phyloP scores from a whole-genome alignment of 2,888 invertebrate genomes.

The Corythucha ciliata region DNA sequence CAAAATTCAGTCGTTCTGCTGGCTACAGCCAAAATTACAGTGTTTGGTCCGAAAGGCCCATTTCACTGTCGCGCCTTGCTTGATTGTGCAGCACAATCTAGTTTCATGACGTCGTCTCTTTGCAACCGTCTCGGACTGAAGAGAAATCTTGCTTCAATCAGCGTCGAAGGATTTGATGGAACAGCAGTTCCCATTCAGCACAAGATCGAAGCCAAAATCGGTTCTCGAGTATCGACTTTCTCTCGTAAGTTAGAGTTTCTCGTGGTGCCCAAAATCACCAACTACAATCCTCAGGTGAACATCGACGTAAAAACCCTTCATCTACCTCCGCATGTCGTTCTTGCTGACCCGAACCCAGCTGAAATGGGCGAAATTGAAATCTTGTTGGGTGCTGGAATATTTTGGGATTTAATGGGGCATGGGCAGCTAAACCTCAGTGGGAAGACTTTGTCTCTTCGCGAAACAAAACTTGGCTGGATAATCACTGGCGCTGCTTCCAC shows the following conservation, averaged over 20 bases:
- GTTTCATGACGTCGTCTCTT: too few species aligned
- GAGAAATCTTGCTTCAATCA: slow-evolving; percentile 6
- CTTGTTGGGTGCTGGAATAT: slow-evolving; percentile 15
- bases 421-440: not conserved
- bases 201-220: not conserved
- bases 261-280: slow-evolving; percentile 4
- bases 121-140: too few species aligned
- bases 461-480: slow-evolving; percentile 11
- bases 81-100: too few species aligned
- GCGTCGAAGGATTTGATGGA: slow-evolving; percentile 4
- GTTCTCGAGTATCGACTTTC: not conserved
- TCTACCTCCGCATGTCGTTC: not conserved
- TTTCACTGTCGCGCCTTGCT: too few species aligned
- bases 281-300: not conserved
- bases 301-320: too few species aligned
- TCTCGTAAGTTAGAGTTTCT: not conserved
- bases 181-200: not conserved
- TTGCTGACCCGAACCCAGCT: slow-evolving; percentile 15
- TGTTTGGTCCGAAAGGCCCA: too few species aligned
- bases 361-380: slow-evolving; percentile 15
- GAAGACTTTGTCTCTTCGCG: not conserved
- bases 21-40: too few species aligned
- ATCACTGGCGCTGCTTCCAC: not conserved
- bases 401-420: slow-evolving; percentile 8
- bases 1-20: too few species aligned